Evolutionary conservation across 2,888 invertebrate species (phyloP), one percentile per base, ranked within the genome.

Genomic region (Kuschelorhynchus macadamiae): DNA sequence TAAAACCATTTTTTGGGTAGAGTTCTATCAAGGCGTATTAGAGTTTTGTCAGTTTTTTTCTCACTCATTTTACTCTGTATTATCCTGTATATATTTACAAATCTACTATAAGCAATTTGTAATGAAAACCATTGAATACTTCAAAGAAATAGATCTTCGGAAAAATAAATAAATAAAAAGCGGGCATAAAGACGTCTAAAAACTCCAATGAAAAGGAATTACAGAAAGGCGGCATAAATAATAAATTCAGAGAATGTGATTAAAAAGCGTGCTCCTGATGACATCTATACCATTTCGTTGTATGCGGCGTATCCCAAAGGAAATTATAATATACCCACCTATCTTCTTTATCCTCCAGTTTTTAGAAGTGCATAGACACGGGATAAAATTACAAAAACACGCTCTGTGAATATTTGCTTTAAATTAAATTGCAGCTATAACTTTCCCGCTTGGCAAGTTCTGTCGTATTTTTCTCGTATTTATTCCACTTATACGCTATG

Each of bases 311-410:
- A 72, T 83, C 82, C 83, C 83, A 77, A 72, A 82, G 83, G 83
- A 83, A 83, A 83, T 83, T 83, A 83, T 80, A 79, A 81, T 82
- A 81, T 81, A 80, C 80, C 79, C 75, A 76, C 76, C 73, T 72
- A 72, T 70, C 72, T 74, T 75, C 73, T 75, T 73, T 74, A 72
- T 73, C 72, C 71, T 71, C 70, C 70, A 71, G 72, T 75, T 72
- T 70, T 68, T 73, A 71, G 71, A 67, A 67, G 65, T 61, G 73
- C 76, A 77, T 76, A 76, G 76, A 76, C 75, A 75, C 74, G 73
- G 73, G 67, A 75, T 78, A 79, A 78, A 79, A 79, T 79, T 80
- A 80, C 80, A 80, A 77, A 75, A 72, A 77, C 79, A 71, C 74
- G 77, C 75, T 78, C 79, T 79, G 79, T 77, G 78, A 76, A 73